Evolutionary conservation across 2,797 vertebrate species (phyloP).

Genomic region (Rhyacichthys aspro): DNA sequence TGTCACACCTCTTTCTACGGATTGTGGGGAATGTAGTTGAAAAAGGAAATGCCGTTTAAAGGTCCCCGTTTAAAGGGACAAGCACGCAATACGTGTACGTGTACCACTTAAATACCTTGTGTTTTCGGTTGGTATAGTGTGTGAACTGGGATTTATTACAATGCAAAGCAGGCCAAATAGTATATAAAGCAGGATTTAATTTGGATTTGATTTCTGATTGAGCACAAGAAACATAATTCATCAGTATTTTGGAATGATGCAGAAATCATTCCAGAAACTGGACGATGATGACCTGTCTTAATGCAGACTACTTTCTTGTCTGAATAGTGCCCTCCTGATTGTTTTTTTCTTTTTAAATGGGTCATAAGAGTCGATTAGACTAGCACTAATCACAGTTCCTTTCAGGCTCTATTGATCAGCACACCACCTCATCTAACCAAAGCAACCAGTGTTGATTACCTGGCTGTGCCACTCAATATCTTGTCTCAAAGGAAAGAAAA

Average conservation of each 20-base stretch:
- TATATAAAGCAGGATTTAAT: too few species aligned
- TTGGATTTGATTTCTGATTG: too few species aligned
- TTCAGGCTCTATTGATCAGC: constrained; percentile 45
- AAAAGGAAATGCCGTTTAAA: constrained; percentile 62
- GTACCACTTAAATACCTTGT: too few species aligned
- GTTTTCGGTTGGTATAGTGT: too few species aligned
- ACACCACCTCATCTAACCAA: constrained; percentile 15
- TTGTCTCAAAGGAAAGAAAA: too few species aligned
- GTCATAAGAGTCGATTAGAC: constrained; percentile 21
- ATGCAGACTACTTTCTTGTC: constrained; percentile 4
- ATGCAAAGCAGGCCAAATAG: too few species aligned
- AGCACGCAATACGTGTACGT: background rate
- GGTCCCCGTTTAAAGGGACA: constrained; percentile 72
- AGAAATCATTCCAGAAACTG: constrained; percentile 24
- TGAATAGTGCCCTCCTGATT: constrained; percentile 35
- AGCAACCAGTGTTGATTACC: constrained; percentile 1
- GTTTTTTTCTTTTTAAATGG: constrained; percentile 34
- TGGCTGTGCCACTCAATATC: background rate
- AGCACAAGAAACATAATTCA: constrained; percentile 1
- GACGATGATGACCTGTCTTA: constrained; percentile 24
- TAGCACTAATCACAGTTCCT: constrained; percentile 29
- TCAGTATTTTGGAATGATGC: constrained; percentile 8
- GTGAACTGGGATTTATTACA: too few species aligned
- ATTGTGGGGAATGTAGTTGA: constrained; percentile 68
- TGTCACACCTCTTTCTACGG: constrained; percentile 3